phyloP scores from a whole-genome alignment of 2,113 vertebrate genomes.

The Pavo muticus region DNA sequence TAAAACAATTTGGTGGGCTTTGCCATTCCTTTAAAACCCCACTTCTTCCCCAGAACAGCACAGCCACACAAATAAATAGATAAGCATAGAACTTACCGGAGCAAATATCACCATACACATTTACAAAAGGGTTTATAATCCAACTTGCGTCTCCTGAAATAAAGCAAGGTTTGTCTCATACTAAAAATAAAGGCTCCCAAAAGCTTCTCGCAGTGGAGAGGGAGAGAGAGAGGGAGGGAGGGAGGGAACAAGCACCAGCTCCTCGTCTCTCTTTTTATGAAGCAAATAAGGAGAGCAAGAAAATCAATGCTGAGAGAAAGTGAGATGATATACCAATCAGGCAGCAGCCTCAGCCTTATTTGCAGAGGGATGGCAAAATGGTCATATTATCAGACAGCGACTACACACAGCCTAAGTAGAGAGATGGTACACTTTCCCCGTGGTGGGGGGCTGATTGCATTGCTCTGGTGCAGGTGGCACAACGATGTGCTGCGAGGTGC shows the following conservation, averaged over 20 bases:
- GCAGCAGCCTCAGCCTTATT: slow-evolving; percentile 81
- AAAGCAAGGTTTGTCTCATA: slow-evolving; percentile 83
- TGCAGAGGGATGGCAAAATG: slow-evolving; percentile 78
- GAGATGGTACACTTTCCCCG: slow-evolving; percentile 59
- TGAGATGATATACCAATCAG: slow-evolving; percentile 84
- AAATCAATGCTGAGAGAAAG: slow-evolving; percentile 84
- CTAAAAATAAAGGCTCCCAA: slow-evolving; percentile 81
- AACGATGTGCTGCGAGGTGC: slow-evolving; percentile 20
- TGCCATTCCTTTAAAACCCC: background rate
- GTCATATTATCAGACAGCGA: slow-evolving; percentile 78
- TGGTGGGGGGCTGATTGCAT: slow-evolving; percentile 49
- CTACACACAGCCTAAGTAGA: slow-evolving; percentile 65
- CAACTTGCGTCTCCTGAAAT: slow-evolving; percentile 83
- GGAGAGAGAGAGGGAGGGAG: slow-evolving; percentile 35
- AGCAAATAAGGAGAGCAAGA: slow-evolving; percentile 81
- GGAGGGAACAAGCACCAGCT: slow-evolving; percentile 72
- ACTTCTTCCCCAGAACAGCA: background rate
- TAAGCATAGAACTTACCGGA: slow-evolving; percentile 85
- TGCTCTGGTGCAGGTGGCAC: slow-evolving; percentile 43
- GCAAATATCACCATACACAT: slow-evolving; percentile 98
- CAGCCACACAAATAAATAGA: slow-evolving; percentile 34
- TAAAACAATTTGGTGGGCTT: slow-evolving; percentile 45
- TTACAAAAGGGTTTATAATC: slow-evolving; percentile 88
- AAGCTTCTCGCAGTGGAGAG: slow-evolving; percentile 73
- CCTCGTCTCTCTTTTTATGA: slow-evolving; percentile 79